phyloP scores from a whole-genome alignment of 2,797 vertebrate genomes.

The Crenuchus spilurus region DNA sequence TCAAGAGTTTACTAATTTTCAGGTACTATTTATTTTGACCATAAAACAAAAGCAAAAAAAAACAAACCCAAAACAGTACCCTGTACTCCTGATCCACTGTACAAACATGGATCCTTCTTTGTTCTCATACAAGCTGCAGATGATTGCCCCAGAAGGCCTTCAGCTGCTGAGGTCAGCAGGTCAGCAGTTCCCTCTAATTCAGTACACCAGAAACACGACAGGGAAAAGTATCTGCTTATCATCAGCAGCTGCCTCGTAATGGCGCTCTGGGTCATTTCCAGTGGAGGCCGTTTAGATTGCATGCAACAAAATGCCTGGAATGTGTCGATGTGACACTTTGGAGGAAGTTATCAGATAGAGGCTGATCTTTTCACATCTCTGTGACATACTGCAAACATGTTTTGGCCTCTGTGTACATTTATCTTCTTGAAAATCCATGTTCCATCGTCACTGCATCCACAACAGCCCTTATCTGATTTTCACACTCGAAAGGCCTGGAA shows the following conservation, averaged over 20 bases:
- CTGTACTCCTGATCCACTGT: constrained; percentile 8
- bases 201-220: constrained; percentile 53
- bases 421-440: constrained; percentile 42
- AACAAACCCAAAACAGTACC: too few species aligned
- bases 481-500: constrained; percentile 26
- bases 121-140: constrained; percentile 6
- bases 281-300: constrained; percentile 53
- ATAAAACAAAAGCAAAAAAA: too few species aligned
- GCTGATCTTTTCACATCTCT: constrained; percentile 31
- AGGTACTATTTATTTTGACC: too few species aligned
- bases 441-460: constrained; percentile 27
- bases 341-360: constrained; percentile 49
- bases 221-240: constrained; percentile 52
- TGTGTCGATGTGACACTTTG: constrained; percentile 58
- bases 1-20: too few species aligned
- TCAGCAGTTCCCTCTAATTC: constrained; percentile 50
- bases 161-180: constrained; percentile 53
- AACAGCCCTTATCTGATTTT: constrained; percentile 51
- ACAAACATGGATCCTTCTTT: constrained; percentile 16
- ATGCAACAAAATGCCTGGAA: constrained; percentile 55
- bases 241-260: constrained; percentile 51
- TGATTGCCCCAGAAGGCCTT: constrained; percentile 19
- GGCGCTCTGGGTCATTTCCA: constrained; percentile 52
- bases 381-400: constrained; percentile 41
- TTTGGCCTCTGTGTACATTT: constrained; percentile 33